Evolutionary conservation across 2,888 invertebrate genomes (phyloP).

Genomic region (Atethmia centrago): DNA sequence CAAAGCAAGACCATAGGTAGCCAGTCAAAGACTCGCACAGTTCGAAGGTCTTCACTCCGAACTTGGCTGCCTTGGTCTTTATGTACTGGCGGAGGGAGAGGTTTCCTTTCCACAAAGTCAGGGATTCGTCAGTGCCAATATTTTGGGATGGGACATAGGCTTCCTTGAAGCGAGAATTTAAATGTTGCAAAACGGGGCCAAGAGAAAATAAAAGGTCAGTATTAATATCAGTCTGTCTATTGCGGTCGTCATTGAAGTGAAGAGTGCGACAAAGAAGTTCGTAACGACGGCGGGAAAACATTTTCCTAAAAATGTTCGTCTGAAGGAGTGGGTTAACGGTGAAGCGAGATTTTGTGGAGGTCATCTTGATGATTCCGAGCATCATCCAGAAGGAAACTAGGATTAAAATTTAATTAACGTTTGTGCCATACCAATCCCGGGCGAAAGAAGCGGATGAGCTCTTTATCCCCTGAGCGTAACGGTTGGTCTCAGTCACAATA

Average conservation of each 20-base stretch:
- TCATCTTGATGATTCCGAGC: slow-evolving; percentile 4
- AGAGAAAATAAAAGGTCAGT: background rate
- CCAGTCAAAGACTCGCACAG: slow-evolving; percentile 1
- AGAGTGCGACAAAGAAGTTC: background rate
- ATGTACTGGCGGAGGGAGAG: background rate
- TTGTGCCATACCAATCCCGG: slow-evolving; percentile 10
- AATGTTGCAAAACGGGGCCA: background rate
- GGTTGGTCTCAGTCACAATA: too few species aligned
- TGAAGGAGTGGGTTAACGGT: background rate
- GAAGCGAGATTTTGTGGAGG: background rate
- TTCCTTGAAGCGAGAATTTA: background rate
- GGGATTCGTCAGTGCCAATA: too few species aligned
- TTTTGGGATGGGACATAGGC: background rate
- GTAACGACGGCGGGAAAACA: background rate
- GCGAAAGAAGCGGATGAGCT: too few species aligned
- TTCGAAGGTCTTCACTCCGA: background rate
- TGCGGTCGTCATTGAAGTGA: background rate
- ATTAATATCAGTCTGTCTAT: background rate
- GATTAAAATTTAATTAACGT: background rate
- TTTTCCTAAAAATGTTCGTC: background rate
- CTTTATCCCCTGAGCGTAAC: background rate
- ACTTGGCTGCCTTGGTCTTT: background rate
- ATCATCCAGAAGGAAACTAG: slow-evolving; percentile 4
- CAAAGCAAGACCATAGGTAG: background rate
- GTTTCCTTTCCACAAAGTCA: background rate